Conservation (phyloP, 2,888 invertebrate genomes). For the Trimorus sp. region DNA sequence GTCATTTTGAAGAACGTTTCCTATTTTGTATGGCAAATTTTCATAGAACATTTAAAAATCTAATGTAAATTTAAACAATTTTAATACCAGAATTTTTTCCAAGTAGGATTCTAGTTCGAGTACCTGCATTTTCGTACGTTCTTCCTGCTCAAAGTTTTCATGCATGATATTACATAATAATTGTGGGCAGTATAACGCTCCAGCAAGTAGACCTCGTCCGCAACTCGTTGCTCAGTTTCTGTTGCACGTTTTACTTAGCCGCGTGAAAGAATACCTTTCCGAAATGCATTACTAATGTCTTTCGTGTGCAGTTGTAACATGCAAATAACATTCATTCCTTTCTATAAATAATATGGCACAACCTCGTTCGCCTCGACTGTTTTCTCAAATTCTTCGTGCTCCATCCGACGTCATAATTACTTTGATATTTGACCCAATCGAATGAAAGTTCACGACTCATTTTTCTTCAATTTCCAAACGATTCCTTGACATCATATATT, state of each 20-base stretch:
- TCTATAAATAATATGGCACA: constrained; percentile 44
- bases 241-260: constrained; percentile 37
- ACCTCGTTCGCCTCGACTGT: constrained; percentile 29
- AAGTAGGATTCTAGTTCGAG: too few species aligned
- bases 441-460: too few species aligned
- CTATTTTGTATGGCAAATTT: not conserved
- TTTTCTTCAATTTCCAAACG: too few species aligned
- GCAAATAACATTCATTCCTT: constrained; percentile 32
- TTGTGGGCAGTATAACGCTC: constrained; percentile 48
- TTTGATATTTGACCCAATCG: too few species aligned
- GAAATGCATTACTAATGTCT: constrained; percentile 31
- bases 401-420: not conserved
- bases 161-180: constrained; percentile 56
- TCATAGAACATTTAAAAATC: too few species aligned
- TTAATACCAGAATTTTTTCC: too few species aligned
- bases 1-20: too few species aligned
- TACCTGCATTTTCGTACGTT: not conserved
- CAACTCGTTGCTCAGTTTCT: constrained; percentile 37
- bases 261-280: constrained; percentile 36
- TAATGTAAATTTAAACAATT: too few species aligned
- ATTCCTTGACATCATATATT: too few species aligned
- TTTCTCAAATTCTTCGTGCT: constrained; percentile 35
- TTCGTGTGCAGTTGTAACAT: constrained; percentile 15
- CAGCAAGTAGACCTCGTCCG: constrained; percentile 59
- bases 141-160: constrained; percentile 15